phyloP scores from a whole-genome alignment of 2,797 vertebrate genomes.

The Tenualosa ilisha region DNA sequence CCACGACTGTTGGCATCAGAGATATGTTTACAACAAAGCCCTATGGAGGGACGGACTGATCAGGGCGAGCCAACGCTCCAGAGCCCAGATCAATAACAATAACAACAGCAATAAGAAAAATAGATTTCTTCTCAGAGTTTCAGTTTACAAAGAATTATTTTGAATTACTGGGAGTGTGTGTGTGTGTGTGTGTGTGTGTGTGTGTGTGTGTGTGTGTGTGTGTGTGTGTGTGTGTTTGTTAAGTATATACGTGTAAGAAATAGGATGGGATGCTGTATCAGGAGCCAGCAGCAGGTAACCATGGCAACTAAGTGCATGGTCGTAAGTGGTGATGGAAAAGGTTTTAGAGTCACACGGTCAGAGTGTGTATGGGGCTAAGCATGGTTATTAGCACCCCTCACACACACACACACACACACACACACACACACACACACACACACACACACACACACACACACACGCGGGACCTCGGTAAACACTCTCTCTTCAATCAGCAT shows the following conservation, averaged over 20 bases:
- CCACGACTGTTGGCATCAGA: too few species aligned
- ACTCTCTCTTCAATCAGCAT: constrained; percentile 46
- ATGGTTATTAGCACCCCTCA: not conserved
- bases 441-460: not conserved
- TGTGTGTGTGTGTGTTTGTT: constrained; percentile 2
- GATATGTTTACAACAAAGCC: too few species aligned
- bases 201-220: not conserved
- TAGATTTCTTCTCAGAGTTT: too few species aligned
- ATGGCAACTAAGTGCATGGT: not conserved
- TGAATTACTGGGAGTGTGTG: not conserved
- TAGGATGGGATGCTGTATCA: not conserved
- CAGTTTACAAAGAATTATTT: too few species aligned
- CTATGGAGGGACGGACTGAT: too few species aligned
- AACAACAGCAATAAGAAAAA: not conserved
- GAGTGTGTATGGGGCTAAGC: not conserved
- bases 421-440: constrained; percentile 11
- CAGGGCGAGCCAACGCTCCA: too few species aligned
- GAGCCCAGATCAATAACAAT: not conserved
- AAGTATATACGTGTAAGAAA: not conserved
- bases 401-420: constrained; percentile 7
- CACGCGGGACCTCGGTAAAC: constrained; percentile 35
- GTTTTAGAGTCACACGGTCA: not conserved
- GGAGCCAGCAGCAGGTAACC: not conserved
- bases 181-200: constrained; percentile 9
- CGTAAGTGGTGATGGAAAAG: not conserved